phyloP scores from a whole-genome alignment of 2,113 vertebrate genomes.

The Anoura caudifer region DNA sequence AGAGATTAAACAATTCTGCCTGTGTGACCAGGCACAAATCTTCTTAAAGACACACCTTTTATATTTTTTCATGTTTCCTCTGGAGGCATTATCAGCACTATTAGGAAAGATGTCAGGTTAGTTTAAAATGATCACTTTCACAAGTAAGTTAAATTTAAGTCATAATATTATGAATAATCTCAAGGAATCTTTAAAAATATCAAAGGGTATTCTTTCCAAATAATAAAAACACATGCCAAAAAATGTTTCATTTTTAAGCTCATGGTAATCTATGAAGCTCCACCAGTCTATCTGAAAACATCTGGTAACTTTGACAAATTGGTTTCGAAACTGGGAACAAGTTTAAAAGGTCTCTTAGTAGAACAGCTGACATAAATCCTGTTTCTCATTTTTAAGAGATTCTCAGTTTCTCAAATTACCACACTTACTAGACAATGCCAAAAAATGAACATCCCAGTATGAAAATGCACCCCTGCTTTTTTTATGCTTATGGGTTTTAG shows the following conservation, averaged over 20 bases:
- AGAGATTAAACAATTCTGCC: background rate
- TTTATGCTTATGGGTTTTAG: slow-evolving; percentile 2
- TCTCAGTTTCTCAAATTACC: background rate
- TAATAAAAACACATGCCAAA: background rate
- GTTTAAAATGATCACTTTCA: slow-evolving; percentile 28
- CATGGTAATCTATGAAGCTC: background rate
- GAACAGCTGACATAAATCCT: background rate
- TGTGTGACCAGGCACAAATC: background rate
- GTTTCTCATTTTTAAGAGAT: background rate
- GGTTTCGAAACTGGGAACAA: slow-evolving; percentile 24
- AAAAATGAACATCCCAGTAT: background rate
- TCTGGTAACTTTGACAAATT: slow-evolving; percentile 7
- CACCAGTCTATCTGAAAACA: background rate
- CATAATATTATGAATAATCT: background rate
- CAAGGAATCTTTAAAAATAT: slow-evolving; percentile 12
- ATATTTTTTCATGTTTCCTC: background rate
- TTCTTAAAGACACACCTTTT: background rate
- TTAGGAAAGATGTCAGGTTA: background rate
- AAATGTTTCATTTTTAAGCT: slow-evolving; percentile 14
- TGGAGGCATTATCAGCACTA: background rate
- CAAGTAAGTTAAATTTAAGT: background rate
- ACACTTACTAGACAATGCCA: background rate
- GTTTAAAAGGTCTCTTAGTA: slow-evolving; percentile 18
- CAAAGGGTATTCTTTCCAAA: background rate
- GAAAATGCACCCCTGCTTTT: background rate